Evolutionary conservation across 1,140 invertebrate genomes (phyloP), one percentile per base, ranked within the genome.

Genomic region (Hypothenemus hampei): DNA sequence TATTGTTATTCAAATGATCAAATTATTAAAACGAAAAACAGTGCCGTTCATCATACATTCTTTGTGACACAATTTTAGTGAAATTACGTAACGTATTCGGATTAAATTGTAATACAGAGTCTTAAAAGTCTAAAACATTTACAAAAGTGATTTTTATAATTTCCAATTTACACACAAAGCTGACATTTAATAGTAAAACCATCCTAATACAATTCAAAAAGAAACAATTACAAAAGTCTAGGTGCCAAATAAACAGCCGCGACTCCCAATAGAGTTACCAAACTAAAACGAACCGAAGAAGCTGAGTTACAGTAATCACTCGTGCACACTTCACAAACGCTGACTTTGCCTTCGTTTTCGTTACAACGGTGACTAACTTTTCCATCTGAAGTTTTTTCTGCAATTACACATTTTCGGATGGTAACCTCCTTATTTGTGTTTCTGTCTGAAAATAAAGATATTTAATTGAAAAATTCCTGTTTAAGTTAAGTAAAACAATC

Each of bases 281-380:
- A 70, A 37, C 71, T 59, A 13, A 73, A 73, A 19, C 66, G 66
- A 7, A 72, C 57, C 7, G 73, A 67, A n/a, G 73, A 67, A 1
- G 75, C 76, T 7, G 77, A 75, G 24, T 78, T 80, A 62, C 80
- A 81, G 47, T 77, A 74, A 59, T 75, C 73, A 41, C 74, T 75
- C 46, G 67, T 76, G 64, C 79, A 76, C 45, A 73, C 70, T 48
- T 75, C 65, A 49, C 74, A 76, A 24, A 49, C 15, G 15, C 36
- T 16, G 5, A 43, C 31, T 7, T 50, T 58, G 18, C 44, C 50
- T 10, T 39, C 37, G 18, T 39, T 35, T 5, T 47, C 26, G 10
- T 49, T 47, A 31, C 50, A 54, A 3, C 2, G 15, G 36, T 37
- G 33, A 10, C n/a, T 23, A 11, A n/a, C 0, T 19, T 41, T 51